phyloP scores from a whole-genome alignment of 2,113 vertebrate species.

The Chelonoidis abingdonii region DNA sequence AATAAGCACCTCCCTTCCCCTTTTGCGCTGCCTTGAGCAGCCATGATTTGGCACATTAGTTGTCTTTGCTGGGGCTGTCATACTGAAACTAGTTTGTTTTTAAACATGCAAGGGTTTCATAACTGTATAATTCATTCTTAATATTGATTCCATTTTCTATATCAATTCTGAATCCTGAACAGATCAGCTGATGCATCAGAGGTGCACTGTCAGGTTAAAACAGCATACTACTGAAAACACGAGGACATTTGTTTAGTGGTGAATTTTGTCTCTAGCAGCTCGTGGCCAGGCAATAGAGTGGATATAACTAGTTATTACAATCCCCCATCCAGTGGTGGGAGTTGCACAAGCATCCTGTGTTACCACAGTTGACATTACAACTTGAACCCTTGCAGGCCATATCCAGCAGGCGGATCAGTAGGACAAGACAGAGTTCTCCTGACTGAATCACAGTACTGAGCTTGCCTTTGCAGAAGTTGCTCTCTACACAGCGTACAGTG shows the following conservation, averaged over 20 bases:
- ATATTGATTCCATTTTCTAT: neutral
- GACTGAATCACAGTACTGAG: slow-evolving; percentile 27
- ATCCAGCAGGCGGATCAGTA: slow-evolving; percentile 32
- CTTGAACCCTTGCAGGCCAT: slow-evolving; percentile 24
- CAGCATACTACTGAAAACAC: neutral
- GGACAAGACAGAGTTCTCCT: neutral
- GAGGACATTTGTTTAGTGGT: slow-evolving; percentile 11
- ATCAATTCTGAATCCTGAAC: neutral
- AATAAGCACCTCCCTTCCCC: accelerated
- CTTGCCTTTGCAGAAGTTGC: slow-evolving; percentile 35
- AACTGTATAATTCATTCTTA: neutral
- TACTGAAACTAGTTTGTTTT: neutral
- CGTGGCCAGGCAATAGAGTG: slow-evolving; percentile 14
- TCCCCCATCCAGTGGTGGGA: neutral
- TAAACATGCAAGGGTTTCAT: neutral
- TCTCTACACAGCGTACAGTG: slow-evolving; percentile 45
- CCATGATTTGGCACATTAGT: neutral
- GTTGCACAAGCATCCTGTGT: neutral
- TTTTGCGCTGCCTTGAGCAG: neutral
- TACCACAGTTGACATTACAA: neutral
- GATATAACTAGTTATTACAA: neutral
- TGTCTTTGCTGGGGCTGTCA: neutral
- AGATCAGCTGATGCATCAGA: neutral
- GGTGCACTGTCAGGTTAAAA: neutral
- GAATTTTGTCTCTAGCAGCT: neutral